These are phyloP conservation scores for Trichopoda pennipes DNA, from an alignment of 2,888 invertebrate species.

Conservation along the genomic window DNA sequence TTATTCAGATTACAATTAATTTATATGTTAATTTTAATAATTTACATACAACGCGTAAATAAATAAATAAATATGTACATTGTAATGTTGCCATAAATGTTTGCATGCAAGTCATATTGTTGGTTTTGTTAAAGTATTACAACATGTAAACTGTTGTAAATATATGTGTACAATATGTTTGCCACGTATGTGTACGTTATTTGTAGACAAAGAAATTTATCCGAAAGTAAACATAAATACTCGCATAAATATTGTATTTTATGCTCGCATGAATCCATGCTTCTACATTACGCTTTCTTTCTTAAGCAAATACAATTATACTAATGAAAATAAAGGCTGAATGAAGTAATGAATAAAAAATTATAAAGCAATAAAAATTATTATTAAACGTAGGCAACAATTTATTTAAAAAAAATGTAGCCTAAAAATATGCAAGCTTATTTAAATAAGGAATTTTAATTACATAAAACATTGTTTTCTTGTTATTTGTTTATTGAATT, in stretches of 20 bases:
- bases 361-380: constrained; percentile 19
- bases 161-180: constrained; percentile 9
- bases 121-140: constrained; percentile 8
- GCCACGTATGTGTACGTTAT: not conserved
- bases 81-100: constrained; percentile 10
- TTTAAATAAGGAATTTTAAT: too few relatives aligned
- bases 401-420: not conserved
- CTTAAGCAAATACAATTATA: constrained; percentile 5
- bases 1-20: constrained; percentile 62
- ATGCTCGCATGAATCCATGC: not conserved
- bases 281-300: constrained; percentile 15
- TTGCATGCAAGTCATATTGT: constrained; percentile 5
- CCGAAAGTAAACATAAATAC: constrained; percentile 29
- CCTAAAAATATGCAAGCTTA: constrained; percentile 27
- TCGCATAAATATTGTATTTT: constrained; percentile 3
- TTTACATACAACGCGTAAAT: constrained; percentile 50
- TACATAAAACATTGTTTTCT: too few relatives aligned
- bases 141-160: constrained; percentile 22
- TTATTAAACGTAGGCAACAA: not conserved
- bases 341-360: constrained; percentile 39
- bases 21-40: constrained; percentile 63
- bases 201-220: constrained; percentile 53
- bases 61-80: constrained; percentile 49
- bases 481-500: too few relatives aligned
- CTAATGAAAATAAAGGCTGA: constrained; percentile 38